Base-by-base conservation (phyloP, 2,113 vertebrate genomes). In the Genyomyrus donnyi region DNA sequence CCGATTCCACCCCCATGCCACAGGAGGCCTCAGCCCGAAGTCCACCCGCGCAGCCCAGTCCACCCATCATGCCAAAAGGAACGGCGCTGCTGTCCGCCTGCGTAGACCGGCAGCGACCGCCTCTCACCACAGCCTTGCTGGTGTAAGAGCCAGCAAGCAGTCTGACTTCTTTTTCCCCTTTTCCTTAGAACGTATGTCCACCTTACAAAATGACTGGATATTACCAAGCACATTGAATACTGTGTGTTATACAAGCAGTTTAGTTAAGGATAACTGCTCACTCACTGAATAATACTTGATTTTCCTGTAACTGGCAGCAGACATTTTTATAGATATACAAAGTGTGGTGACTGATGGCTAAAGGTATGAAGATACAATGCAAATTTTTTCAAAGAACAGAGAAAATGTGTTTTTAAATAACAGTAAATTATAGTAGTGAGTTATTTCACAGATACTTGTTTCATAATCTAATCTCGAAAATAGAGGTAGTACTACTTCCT, bases 1-100 rank as follows among this genome's bases (percentile, higher is more conserved):
- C 89, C 46, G 74, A 89, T 42, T 80, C 74, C 74, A 35, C 74
- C 35, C 74, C 74, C 74, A 19, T 42, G 74, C 74, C 74, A 39
- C 95, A 94, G 94, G 52, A 52, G 52, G 21, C 49, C 39, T 58
- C 52, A 21, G 74, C 31, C 74, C 15, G 6, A 80, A 80, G 74
- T 80, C 74, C 74, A 42, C 35, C 74, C 74, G 35, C 74, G 5
- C 74, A 80, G 35, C 31, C 35, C 35, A 17, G 35, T 80, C 31
- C 6, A 17, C 74, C 74, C 35, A 7, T 80, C 74, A 80, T 39
- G 74, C 31, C 31, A 8, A 80, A 39, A 80, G 74, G 74, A 42
- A 80, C 35, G 74, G 31, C 35, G 31, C 74, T 80, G 31, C 74
- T 42, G 74, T 80, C 74, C 74, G 31, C 74, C 74, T 39, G 74